Evolutionary conservation across 1,140 invertebrate genomes (phyloP), one percentile per base, ranked within the genome.

Genomic region (Pemphigus obesinymphae): DNA sequence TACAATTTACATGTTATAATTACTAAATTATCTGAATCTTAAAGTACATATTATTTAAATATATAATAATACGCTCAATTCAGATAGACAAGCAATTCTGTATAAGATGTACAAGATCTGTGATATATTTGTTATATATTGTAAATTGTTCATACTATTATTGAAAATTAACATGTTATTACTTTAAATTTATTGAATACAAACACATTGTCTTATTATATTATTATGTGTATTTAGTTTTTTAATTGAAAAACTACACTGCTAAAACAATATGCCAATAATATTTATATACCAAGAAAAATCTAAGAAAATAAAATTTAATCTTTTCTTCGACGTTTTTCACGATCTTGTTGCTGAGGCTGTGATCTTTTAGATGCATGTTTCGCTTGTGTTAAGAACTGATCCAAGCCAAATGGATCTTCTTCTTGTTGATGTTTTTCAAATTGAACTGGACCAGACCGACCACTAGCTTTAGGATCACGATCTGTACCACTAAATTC

Each of bases 351-450:
- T 31, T 83, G 72, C 13, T 85, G 83, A 37, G 85, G 82, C n/a
- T 83, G 84, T 13, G 84, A 82, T 61, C 85, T 63, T 68, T 85
- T 92, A 84, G 92, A 93, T 0, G 94, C 95, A 82, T 93, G 91
- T 87, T 99, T 99, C 73, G 96, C 97, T 88, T 97, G 94, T 84
- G 94, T 95, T 89, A 99, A 96, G 90, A 99, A 98, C 87, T 97
- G 95, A 91, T 97, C 96, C 84, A 99, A 89, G 89, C 97, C 97
- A 87, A 99, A 99, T 70, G 96, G 96, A 94, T 99, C 97, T 85
- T 95, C 94, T 83, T 95, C 94, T 84, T 93, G 94, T 40, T 75
- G 82, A 31, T 83, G 82, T 87, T 92, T 93, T 85, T 98, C 96
- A 89, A 99, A 99, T 87, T 98, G 96, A 29, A 99, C 97, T 7